Evolutionary conservation across 2,888 invertebrate genomes (phyloP), one percentile per base, ranked within the genome.

Genomic region (Chymomyza amoena): DNA sequence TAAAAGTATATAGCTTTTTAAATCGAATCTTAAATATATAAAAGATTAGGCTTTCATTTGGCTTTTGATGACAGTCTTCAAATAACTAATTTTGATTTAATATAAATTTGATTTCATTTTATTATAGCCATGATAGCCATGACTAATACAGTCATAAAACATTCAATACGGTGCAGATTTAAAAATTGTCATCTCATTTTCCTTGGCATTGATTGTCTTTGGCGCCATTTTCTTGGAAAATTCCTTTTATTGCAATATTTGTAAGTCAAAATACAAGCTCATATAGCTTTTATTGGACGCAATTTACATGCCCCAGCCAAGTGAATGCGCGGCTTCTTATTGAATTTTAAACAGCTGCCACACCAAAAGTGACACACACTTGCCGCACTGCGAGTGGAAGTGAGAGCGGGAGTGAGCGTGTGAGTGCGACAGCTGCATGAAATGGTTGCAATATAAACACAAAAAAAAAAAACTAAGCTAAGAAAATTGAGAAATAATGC

Each of bases 261-360:
- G 39, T 45, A 45, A 45, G 39, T 45, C 39, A 45, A 45, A 39
- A 45, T 45, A 54, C 16, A 54, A 54, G 52, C 52, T 54, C 52
- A 68, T 73, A 72, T 69, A 69, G 72, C 69, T 87, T 87, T 87
- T 83, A 83, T 83, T 83, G 82, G 84, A 70, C 73, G 66, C 78
- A 75, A 87, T 87, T 87, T 85, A 75, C 87, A 85, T 77, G 83
- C 77, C 74, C 62, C 63, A 10, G 9, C 73, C 65, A 68, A 25
- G 20, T 25, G 10, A 25, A 54, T 54, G 54, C 6, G 15, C 54
- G 15, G 54, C 54, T 75, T 62, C 28, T 85, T 83, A 87, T 83
- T 85, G 87, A 83, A 83, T 83, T 83, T 87, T 87, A 87, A 83
- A 83, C 83, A 83, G 86, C 87, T 87, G 83, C 73, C 75, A 69